Conservation (phyloP, 2,888 invertebrate genomes). For the Chrysolina haemoptera region DNA sequence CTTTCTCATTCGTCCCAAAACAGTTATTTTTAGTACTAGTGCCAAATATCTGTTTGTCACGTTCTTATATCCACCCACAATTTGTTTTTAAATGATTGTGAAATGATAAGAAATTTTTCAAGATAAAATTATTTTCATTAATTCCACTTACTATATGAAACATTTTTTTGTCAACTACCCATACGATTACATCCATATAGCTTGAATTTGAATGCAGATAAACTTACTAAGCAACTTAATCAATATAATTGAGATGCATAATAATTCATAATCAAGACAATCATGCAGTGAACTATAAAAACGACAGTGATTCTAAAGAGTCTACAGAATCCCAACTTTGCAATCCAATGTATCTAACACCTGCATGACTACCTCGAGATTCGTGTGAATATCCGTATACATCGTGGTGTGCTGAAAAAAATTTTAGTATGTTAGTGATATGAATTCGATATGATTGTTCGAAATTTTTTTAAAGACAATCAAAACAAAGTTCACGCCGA, state of each 20-base stretch:
- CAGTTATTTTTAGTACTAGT: too few relatives aligned
- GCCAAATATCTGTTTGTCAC: too few relatives aligned
- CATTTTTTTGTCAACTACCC: conserved; percentile 31
- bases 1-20: too few relatives aligned
- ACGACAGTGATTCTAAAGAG: conserved; percentile 70
- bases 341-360: conserved; percentile 71
- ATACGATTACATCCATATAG: conserved; percentile 17
- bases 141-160: too few relatives aligned
- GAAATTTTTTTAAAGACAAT: neutral
- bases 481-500: too few relatives aligned
- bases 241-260: conserved; percentile 43
- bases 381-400: conserved; percentile 79
- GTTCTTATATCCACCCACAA: too few relatives aligned
- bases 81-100: too few relatives aligned
- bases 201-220: conserved; percentile 21
- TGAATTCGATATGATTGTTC: neutral
- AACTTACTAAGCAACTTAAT: conserved; percentile 30
- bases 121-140: too few relatives aligned
- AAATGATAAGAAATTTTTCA: too few relatives aligned
- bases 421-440: conserved; percentile 54
- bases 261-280: conserved; percentile 56
- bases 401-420: conserved; percentile 73
- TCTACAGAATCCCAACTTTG: conserved; percentile 71
- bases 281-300: conserved; percentile 66
- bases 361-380: conserved; percentile 79